Evolutionary conservation across 2,888 invertebrate species (phyloP), one percentile per base, ranked within the genome.

Genomic region (Macaria liturata): DNA sequence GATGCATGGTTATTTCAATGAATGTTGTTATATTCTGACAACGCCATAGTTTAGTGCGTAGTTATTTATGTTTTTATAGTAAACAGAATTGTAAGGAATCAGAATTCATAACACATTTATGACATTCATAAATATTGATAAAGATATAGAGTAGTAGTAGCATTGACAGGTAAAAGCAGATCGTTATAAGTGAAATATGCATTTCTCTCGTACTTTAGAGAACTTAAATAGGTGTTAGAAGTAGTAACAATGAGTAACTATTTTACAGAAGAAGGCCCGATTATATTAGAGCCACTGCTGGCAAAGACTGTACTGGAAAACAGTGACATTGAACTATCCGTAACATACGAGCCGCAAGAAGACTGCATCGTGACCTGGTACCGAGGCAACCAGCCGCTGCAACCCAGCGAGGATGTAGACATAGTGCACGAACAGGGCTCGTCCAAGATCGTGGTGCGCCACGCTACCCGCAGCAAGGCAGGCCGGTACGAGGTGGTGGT

Each of bases 401-500:
- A 93, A 72, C 90, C 94, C 47, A 93, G 92, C 68, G 93, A 95
- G 50, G 94, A 95, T 65, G 94, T 93, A 60, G 80, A 87, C 42
- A 94, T 96, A 51, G 84, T 86, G 4, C 92, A 91, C 30, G 92
- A 93, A 64, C 93, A 94, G 59, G 94, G 93, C 47, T 93, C 90
- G 62, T 95, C 96, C 0, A 93, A 87, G 46, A 86, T 97, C 32
- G 93, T 85, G 67, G 94, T 97, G 60, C 88, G 93, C 42, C 94
- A 95, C 65, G 93, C 94, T 70, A 94, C 94, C 46, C 95, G 95
- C 79, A 95, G 95, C 75, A 95, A 96, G 77, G 93, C 94, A 60
- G 98, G 98, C 34, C 97, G 97, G 84, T 98, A 98, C 83, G 97
- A 98, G 92, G 95, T 97, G 9, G 92, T 95, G 32, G 95, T 97